These are phyloP conservation scores for Prorops nasuta DNA, from an alignment of 1,140 invertebrate species.

Conservation along the genomic window DNA sequence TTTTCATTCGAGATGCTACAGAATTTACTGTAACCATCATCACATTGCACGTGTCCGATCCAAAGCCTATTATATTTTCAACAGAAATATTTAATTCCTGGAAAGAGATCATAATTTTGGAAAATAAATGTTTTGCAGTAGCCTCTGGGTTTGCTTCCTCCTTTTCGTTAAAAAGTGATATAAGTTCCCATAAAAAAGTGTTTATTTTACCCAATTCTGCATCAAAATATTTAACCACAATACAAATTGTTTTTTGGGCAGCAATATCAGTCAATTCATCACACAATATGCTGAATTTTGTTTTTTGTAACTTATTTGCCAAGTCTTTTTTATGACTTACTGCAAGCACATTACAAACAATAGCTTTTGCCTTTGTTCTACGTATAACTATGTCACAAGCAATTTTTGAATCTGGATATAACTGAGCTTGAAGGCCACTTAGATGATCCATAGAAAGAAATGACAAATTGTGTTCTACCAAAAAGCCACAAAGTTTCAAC, in stretches of 20 bases:
- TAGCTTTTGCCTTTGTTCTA: slow-evolving; percentile 14
- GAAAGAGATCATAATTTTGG: slow-evolving; percentile 27
- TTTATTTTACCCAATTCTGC: slow-evolving; percentile 21
- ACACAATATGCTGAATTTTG: slow-evolving; percentile 23
- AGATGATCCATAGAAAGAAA: slow-evolving; percentile 11
- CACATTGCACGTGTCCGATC: slow-evolving; percentile 38
- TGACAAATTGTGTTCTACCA: slow-evolving; percentile 17
- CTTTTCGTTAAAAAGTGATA: slow-evolving; percentile 31
- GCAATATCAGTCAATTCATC: slow-evolving; percentile 27
- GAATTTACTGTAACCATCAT: slow-evolving; percentile 46
- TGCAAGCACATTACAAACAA: slow-evolving; percentile 29
- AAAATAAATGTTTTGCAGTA: slow-evolving; percentile 35
- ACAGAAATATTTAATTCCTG: slow-evolving; percentile 25
- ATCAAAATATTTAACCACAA: slow-evolving; percentile 31
- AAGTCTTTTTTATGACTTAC: slow-evolving; percentile 14
- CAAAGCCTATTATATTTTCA: slow-evolving; percentile 45
- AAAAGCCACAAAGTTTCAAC: slow-evolving; percentile 13
- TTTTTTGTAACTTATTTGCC: not conserved
- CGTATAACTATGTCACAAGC: slow-evolving; percentile 8
- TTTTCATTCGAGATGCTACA: slow-evolving; percentile 27
- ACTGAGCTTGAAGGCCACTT: slow-evolving; percentile 5
- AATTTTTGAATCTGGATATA: slow-evolving; percentile 17
- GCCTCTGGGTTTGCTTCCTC: slow-evolving; percentile 21
- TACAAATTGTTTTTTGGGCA: slow-evolving; percentile 12
- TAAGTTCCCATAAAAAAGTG: slow-evolving; percentile 37